These are phyloP conservation scores for Phyllotreta cruciferae DNA, from an alignment of 2,888 invertebrate species.

Conservation along the genomic window DNA sequence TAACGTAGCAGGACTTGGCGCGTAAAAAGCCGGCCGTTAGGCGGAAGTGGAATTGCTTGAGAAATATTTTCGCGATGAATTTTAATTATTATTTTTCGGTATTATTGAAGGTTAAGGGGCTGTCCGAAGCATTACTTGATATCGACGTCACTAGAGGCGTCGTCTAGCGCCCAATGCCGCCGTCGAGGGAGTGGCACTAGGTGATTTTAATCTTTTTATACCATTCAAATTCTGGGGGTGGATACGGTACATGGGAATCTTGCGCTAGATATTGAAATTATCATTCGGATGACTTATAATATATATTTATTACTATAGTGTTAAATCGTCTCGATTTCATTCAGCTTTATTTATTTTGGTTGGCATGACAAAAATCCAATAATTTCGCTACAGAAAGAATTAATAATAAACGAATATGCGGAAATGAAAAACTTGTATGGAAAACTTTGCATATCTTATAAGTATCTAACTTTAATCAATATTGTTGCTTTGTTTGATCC, in stretches of 20 bases:
- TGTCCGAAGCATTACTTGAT: slow-evolving; percentile 56
- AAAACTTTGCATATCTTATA: no score
- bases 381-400: no score
- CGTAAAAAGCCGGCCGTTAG: slow-evolving; percentile 40
- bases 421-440: no score
- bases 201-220: slow-evolving; percentile 62
- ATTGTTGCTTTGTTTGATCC: no score
- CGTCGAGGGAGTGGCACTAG: slow-evolving; percentile 60
- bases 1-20: slow-evolving; percentile 39
- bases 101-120: slow-evolving; percentile 52
- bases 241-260: slow-evolving; percentile 57
- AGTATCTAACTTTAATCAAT: no score
- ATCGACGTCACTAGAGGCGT: slow-evolving; percentile 61
- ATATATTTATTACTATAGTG: slow-evolving; percentile 8
- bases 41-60: slow-evolving; percentile 24
- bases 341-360: no score
- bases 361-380: no score
- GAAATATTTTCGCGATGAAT: slow-evolving; percentile 30
- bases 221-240: slow-evolving; percentile 61
- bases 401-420: no score
- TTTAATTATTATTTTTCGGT: slow-evolving; percentile 43
- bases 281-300: slow-evolving; percentile 31
- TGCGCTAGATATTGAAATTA: slow-evolving; percentile 53
- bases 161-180: slow-evolving; percentile 58
- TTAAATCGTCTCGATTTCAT: neutral